Conservation (phyloP, 2,888 invertebrate genomes). For the Monochamus alternatus region DNA sequence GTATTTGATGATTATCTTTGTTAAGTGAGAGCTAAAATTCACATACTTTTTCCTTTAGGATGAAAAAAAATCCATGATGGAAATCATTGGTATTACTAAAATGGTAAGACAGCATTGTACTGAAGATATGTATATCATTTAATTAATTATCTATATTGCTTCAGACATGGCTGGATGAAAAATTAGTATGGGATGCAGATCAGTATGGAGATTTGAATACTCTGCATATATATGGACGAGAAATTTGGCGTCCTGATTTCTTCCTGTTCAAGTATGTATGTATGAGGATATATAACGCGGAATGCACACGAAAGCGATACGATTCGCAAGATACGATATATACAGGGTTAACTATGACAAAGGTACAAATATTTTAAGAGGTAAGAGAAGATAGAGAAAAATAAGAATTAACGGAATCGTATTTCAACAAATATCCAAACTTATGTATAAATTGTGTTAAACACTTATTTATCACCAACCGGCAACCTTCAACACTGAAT, state of each 20-base stretch:
- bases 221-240: slow-evolving; percentile 72
- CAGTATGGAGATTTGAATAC: slow-evolving; percentile 73
- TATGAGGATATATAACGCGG: neutral
- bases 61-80: slow-evolving; percentile 63
- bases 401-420: too few relatives aligned
- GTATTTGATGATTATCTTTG: too few relatives aligned
- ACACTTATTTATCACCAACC: too few relatives aligned
- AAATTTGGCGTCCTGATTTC: slow-evolving; percentile 77
- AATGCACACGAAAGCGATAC: too few relatives aligned
- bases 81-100: slow-evolving; percentile 67
- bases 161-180: slow-evolving; percentile 78
- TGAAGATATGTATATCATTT: neutral
- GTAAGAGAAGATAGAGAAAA: too few relatives aligned
- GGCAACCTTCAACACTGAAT: too few relatives aligned
- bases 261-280: slow-evolving; percentile 69
- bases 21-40: too few relatives aligned
- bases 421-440: too few relatives aligned
- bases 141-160: slow-evolving; percentile 21
- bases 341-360: too few relatives aligned
- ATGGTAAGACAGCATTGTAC: slow-evolving; percentile 66
- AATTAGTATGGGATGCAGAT: slow-evolving; percentile 76
- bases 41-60: slow-evolving; percentile 62
- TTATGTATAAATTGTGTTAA: too few relatives aligned
- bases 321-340: too few relatives aligned
- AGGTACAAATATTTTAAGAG: too few relatives aligned